phyloP scores from a whole-genome alignment of 2,113 vertebrate genomes.

The Corythornis madagascariensis region DNA sequence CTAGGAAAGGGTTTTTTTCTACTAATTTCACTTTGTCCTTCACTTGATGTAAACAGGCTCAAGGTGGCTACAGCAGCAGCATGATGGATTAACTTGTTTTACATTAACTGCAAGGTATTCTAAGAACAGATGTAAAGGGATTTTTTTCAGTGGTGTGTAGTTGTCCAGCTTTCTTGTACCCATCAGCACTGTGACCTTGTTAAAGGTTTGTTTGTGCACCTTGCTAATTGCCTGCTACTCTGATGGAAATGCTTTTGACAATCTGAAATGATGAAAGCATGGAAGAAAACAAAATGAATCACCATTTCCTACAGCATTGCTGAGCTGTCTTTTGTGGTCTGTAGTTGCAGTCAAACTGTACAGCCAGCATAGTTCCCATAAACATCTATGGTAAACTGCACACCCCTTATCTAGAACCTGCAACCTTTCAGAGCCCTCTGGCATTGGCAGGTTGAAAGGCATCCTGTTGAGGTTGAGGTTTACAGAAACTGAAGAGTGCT shows the following conservation, averaged over 20 bases:
- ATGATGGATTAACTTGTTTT: background rate
- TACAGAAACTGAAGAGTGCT: background rate
- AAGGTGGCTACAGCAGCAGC: background rate
- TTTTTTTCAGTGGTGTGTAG: background rate
- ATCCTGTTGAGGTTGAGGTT: background rate
- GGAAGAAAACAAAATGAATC: background rate
- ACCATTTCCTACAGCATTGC: background rate
- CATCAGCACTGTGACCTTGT: background rate
- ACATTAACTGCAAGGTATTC: background rate
- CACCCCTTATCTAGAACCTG: background rate
- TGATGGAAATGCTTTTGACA: background rate
- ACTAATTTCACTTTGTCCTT: background rate
- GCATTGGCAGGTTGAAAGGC: background rate
- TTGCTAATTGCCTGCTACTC: background rate
- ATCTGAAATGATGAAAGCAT: background rate
- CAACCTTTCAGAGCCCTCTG: background rate
- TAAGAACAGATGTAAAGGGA: background rate
- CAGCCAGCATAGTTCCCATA: background rate
- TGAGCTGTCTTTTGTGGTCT: background rate
- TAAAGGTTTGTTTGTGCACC: background rate
- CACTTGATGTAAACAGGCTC: background rate
- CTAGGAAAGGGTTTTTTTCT: background rate
- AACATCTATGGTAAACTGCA: background rate
- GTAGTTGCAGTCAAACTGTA: background rate
- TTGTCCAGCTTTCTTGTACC: background rate